phyloP scores from a whole-genome alignment of 2,113 vertebrate species.

The Petaurus breviceps region DNA sequence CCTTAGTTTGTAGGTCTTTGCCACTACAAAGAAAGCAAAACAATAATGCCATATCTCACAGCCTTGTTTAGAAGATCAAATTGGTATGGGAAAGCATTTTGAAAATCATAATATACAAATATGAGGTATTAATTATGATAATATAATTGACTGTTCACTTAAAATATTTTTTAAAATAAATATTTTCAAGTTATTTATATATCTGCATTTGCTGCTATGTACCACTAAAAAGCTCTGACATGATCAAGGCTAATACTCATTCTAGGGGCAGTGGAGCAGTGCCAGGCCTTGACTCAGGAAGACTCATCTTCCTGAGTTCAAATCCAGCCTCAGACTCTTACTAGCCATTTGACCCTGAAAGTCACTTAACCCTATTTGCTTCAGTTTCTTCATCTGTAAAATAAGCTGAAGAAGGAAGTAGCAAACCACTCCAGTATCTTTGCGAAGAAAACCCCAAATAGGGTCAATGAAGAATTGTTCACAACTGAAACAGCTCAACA shows the following conservation, averaged over 20 bases:
- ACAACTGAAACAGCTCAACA: background rate
- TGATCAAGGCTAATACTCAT: background rate
- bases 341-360: no score
- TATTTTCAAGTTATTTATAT: no score
- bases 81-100: background rate
- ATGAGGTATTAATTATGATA: background rate
- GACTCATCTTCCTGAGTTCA: no score
- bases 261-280: no score
- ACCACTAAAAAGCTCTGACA: background rate
- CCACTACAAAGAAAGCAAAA: background rate
- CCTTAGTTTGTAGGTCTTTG: background rate
- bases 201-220: background rate
- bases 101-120: background rate
- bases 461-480: background rate
- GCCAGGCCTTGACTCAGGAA: no score
- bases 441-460: background rate
- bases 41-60: background rate
- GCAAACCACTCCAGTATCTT: background rate
- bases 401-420: background rate
- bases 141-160: background rate
- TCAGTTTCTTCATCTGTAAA: background rate
- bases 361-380: background rate
- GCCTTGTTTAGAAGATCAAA: background rate
- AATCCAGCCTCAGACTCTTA: no score
- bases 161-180: background rate